phyloP scores from a whole-genome alignment of 2,888 invertebrate genomes.

The Silvanus unidentatus region DNA sequence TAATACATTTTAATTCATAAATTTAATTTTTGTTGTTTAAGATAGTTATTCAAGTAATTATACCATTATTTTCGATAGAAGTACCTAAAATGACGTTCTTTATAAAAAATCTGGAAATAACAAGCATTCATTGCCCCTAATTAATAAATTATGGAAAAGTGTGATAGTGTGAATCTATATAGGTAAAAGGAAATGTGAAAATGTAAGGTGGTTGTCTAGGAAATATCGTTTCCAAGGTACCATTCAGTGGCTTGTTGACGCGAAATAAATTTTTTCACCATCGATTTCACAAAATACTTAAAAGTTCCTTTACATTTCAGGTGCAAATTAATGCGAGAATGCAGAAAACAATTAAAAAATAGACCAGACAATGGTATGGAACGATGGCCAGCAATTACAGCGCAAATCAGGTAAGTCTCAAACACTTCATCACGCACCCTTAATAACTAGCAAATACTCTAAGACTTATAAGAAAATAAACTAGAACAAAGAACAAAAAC shows the following conservation, averaged over 20 bases:
- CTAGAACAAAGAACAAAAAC: no score
- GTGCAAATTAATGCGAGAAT: slow-evolving; percentile 4
- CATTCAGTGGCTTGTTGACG: slow-evolving; percentile 8
- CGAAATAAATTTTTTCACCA: background rate
- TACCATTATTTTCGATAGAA: no score
- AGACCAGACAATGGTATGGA: slow-evolving; percentile 1
- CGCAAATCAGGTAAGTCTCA: slow-evolving; percentile 24
- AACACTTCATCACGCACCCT: background rate
- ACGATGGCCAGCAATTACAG: slow-evolving; percentile 23
- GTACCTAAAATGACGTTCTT: no score
- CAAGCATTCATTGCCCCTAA: no score
- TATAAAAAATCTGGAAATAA: no score
- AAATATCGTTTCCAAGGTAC: slow-evolving; percentile 13
- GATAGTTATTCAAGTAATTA: background rate
- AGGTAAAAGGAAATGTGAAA: slow-evolving; percentile 2
- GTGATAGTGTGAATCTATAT: no score
- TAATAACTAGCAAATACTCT: background rate
- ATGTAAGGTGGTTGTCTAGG: slow-evolving; percentile 6
- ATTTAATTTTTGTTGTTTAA: background rate
- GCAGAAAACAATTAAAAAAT: slow-evolving; percentile 3
- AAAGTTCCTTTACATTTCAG: background rate
- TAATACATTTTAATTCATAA: background rate
- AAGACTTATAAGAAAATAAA: background rate
- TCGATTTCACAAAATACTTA: slow-evolving; percentile 7
- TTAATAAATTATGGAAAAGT: no score